Evolutionary conservation across 1,140 invertebrate genomes (phyloP), one percentile per base, ranked within the genome.

Genomic region (Hycleus cichorii): DNA sequence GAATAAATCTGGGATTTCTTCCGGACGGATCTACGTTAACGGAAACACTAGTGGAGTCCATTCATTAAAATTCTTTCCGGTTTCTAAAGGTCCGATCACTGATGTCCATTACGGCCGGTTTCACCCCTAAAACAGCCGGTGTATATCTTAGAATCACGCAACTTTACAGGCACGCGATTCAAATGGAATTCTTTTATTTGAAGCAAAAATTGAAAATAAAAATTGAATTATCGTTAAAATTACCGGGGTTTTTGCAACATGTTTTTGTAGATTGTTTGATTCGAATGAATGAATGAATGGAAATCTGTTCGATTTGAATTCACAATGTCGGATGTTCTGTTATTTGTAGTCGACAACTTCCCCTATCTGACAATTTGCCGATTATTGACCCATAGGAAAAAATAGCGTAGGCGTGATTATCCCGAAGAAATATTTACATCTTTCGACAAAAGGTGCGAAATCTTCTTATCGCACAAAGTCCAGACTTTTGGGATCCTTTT

Each of bases 61-160:
- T 56, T 56, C 53, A 56, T 56, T 56, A 56, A 56, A 56, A 56
- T 56, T 56, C 53, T 56, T 56, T 56, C 53, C 53, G 48, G 53
- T 46, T 46, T 40, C 32, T 32, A 32, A 32, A 11, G 39, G 49
- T 46, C 45, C 46, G 53, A 56, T 56, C 24, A 39, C 47, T 56
- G 45, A 48, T 56, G 53, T 56, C 53, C 53, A 56, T 56, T 56
- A 56, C 25, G 53, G 27, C 39, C 44, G 53, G 4, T 32, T 32
- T 7, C 32, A 32, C 32, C 32, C 50, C 10, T 45, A 40, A 43
- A 52, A 52, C 45, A 43, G 39, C 27, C 24, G 32, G 48, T 56
- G 53, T 56, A 45, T 40, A 56, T 43, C 45, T 4, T 32, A 32
- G 18, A 56, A 45, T 56, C 47, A 47, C 40, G 43, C 45, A 38